Percentiles rank a stretch among this genome's conserved stretches.
Conservation (phyloP, 2,888 invertebrate species). For the Eudemis profundana region DNA sequence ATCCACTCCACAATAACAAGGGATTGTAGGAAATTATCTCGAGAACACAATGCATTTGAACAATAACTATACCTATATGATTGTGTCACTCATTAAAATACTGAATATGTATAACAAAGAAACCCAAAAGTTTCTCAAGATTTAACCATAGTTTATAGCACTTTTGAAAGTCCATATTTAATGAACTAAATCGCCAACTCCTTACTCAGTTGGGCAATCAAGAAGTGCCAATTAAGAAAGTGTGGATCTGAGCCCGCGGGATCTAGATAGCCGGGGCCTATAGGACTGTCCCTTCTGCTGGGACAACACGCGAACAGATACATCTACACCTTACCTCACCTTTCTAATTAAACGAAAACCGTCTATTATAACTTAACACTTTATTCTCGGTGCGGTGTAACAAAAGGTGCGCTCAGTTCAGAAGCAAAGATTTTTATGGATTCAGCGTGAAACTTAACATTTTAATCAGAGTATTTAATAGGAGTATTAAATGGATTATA, state of each 20-base stretch:
- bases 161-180: constrained; percentile 3
- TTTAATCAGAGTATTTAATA: background rate
- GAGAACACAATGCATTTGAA: too few species aligned
- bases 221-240: constrained; percentile 74
- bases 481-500: background rate
- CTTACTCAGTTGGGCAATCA: constrained; percentile 53
- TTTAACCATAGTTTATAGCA: background rate
- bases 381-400: constrained; percentile 10
- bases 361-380: constrained; percentile 30
- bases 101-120: too few species aligned
- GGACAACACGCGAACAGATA: constrained; percentile 65
- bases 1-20: too few species aligned
- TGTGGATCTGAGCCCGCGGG: constrained; percentile 58
- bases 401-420: constrained; percentile 5
- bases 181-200: constrained; percentile 22
- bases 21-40: too few species aligned
- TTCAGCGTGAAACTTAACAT: background rate
- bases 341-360: constrained; percentile 38
- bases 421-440: constrained; percentile 12
- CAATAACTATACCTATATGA: too few species aligned
- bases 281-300: constrained; percentile 59
- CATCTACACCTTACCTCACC: constrained; percentile 27
- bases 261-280: constrained; percentile 65
- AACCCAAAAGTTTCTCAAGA: background rate
- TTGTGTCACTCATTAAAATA: too few species aligned